Evolutionary conservation across 2,797 vertebrate genomes (phyloP), one percentile per base, ranked within the genome.

Genomic region (Pseudopleuronectes americanus): DNA sequence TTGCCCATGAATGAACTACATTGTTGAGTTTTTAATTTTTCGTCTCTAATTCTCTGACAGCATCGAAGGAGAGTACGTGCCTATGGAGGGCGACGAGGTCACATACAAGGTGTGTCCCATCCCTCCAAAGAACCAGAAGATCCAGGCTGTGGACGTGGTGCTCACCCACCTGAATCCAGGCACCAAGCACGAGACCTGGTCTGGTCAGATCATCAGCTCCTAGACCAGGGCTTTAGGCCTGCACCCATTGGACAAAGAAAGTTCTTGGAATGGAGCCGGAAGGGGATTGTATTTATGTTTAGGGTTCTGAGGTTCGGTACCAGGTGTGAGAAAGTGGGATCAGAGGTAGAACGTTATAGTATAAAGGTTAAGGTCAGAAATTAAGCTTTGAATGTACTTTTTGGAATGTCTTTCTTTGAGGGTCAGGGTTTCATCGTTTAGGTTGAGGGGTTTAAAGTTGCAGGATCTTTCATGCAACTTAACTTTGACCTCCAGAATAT

Each of bases 81-180:
- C 98, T 0, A 94, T 98, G 90, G 97, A 98, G 85, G 97, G 97
- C 3, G 97, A 99, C 0, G 97, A 98, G 85, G 96, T 99, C 90
- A 98, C 97, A 0, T 99, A 97, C 95, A 99, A 98, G 91, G 95
- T 98, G 85, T 99, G 97, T 54, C 95, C 96, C 62, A 96, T 99
- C 78, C 97, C 98, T 2, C 97, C 97, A 83, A 99, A 99, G 94
- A 99, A 98, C 91, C 95, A 97, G 95, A 99, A 99, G 94, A 95
- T 98, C 89, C 98, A 99, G 91, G 98, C 97, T 0, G 96, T 99
- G 58, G 97, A 99, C 24, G 98, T 99, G 91, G 93, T 97, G 74
- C 96, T 99, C 89, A 99, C 97, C 62, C 97, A 98, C 91, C 90
- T 96, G 85, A 96, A 95, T 0, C 96, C 98, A 2, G 97, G 96